Conservation (phyloP, 2,113 vertebrate genomes). For the Caretta caretta region DNA sequence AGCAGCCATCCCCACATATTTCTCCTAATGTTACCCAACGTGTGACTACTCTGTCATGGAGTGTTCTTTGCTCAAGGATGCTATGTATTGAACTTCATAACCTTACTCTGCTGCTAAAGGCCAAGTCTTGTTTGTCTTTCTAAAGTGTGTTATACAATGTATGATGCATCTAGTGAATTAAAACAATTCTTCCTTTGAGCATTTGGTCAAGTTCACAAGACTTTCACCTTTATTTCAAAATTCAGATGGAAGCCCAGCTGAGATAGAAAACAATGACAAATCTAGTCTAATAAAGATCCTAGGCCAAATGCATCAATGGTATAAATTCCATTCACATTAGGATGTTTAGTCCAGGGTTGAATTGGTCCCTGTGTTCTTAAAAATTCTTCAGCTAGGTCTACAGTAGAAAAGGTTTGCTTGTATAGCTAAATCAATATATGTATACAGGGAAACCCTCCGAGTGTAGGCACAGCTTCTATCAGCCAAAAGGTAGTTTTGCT, state of each 20-base stretch:
- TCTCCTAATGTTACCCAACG: not conserved
- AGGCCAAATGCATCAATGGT: not conserved
- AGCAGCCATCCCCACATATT: not conserved
- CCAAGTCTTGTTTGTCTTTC: not conserved
- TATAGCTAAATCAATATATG: not conserved
- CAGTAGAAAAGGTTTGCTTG: not conserved
- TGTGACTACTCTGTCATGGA: not conserved
- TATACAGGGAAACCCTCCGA: not conserved
- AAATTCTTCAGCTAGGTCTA: not conserved
- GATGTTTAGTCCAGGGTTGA: not conserved
- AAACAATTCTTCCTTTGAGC: not conserved
- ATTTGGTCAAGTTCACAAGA: not conserved
- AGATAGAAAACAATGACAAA: not conserved
- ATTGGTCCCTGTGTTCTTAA: not conserved
- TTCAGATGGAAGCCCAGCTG: not conserved
- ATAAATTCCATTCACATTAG: not conserved
- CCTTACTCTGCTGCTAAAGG: not conserved
- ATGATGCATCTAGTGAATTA: not conserved
- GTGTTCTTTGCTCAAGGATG: not conserved
- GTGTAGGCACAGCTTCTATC: not conserved
- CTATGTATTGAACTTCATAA: not conserved
- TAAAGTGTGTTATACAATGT: not conserved
- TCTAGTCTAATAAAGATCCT: not conserved
- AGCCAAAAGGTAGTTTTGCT: not conserved
- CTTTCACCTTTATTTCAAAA: not conserved